These are phyloP conservation scores for Himantopus leucocephalus DNA, from an alignment of 2,113 vertebrate species.

Conservation along the genomic window DNA sequence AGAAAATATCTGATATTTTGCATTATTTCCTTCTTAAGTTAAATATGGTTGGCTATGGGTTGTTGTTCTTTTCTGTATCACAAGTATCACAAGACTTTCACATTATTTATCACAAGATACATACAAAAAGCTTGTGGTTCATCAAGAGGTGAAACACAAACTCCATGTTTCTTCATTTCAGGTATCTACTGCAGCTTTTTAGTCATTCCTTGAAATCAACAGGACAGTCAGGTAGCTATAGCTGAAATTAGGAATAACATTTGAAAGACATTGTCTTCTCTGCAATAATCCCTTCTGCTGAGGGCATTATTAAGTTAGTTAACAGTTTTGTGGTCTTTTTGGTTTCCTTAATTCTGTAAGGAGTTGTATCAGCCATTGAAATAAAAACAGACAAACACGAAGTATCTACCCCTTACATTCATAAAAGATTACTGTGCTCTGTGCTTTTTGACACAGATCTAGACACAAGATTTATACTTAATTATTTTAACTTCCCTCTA, in stretches of 20 bases:
- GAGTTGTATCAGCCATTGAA: not conserved
- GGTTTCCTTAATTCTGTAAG: not conserved
- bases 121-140: too few species aligned
- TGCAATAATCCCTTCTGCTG: not conserved
- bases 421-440: not conserved
- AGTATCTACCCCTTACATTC: not conserved
- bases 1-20: too few species aligned
- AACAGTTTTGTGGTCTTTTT: not conserved
- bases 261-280: not conserved
- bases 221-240: not conserved
- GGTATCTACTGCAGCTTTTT: too few species aligned
- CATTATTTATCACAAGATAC: too few species aligned
- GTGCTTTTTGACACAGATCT: not conserved
- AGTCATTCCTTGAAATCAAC: not conserved
- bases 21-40: too few species aligned
- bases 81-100: too few species aligned
- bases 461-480: not conserved
- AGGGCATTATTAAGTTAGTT: not conserved
- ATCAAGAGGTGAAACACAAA: too few species aligned
- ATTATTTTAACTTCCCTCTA: constrained; percentile 8
- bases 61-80: too few species aligned
- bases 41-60: too few species aligned
- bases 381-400: not conserved
- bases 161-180: too few species aligned
- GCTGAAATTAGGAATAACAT: not conserved